Conservation (phyloP, 2,113 vertebrate genomes). For the Parus major region DNA sequence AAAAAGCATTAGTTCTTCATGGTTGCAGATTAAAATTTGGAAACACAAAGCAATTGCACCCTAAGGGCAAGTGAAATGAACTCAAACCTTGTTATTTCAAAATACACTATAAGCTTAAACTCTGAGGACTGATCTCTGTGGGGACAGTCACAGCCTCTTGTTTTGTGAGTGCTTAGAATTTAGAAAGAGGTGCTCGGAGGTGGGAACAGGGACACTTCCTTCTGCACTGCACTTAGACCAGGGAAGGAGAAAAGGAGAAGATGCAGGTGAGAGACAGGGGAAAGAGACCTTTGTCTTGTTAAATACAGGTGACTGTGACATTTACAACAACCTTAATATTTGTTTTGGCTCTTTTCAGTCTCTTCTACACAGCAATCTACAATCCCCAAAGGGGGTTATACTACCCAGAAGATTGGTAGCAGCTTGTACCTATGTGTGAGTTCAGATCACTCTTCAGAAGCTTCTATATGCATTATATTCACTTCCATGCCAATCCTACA, state of each 20-base stretch:
- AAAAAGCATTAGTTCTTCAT: neutral
- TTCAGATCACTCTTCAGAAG: neutral
- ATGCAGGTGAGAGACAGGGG: neutral
- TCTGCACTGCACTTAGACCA: neutral
- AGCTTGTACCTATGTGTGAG: neutral
- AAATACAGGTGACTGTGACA: neutral
- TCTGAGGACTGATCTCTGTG: neutral
- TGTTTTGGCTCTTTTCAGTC: neutral
- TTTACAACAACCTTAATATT: neutral
- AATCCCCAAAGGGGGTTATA: neutral
- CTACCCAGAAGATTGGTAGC: neutral
- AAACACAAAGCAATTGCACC: neutral
- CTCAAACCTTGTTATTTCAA: constrained; percentile 6
- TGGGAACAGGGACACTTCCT: neutral
- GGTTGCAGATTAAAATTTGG: neutral
- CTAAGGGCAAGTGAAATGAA: constrained; percentile 31
- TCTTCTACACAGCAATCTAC: neutral
- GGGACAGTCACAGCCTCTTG: neutral
- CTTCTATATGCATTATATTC: neutral
- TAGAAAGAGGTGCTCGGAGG: neutral
- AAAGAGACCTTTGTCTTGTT: neutral
- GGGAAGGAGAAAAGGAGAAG: neutral
- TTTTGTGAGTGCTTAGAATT: neutral
- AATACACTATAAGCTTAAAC: neutral
- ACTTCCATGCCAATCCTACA: neutral